Evolutionary conservation across 2,113 vertebrate species (phyloP).

Genomic region (Oncorhynchus keta): DNA sequence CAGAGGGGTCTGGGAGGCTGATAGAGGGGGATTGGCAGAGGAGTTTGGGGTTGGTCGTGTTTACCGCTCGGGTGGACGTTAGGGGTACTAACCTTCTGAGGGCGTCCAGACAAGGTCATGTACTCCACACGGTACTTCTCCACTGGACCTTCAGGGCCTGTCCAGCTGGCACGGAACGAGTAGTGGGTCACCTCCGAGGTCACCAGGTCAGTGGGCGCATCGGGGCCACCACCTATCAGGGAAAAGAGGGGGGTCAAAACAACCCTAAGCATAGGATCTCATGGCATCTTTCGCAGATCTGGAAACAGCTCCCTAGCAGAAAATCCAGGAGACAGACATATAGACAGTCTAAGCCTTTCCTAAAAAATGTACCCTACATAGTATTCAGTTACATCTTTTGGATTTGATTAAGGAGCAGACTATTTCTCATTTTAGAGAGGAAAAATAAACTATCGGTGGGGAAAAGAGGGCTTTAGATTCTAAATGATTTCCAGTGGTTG

Average conservation of each 20-base stretch:
- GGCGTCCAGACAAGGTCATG: slow-evolving; percentile 77
- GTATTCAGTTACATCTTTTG: slow-evolving; percentile 27
- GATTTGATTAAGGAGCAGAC: slow-evolving; percentile 38
- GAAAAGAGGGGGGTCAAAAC: background rate
- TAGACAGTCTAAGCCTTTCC: background rate
- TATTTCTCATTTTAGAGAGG: slow-evolving; percentile 11
- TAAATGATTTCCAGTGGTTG: slow-evolving; percentile 22
- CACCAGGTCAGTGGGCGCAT: slow-evolving; percentile 83
- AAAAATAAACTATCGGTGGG: slow-evolving; percentile 8
- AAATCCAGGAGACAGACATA: background rate
- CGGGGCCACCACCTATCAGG: slow-evolving; percentile 57
- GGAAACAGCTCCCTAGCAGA: too few species aligned
- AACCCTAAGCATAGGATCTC: background rate
- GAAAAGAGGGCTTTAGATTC: slow-evolving; percentile 25
- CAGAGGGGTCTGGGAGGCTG: background rate
- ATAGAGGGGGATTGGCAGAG: too few species aligned
- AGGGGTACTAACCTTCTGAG: slow-evolving; percentile 77
- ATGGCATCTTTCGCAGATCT: background rate
- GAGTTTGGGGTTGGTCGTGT: background rate
- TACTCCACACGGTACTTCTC: slow-evolving; percentile 93
- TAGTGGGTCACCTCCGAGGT: slow-evolving; percentile 90
- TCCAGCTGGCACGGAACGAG: slow-evolving; percentile 91
- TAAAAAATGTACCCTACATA: slow-evolving; percentile 4
- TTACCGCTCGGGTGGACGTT: background rate
- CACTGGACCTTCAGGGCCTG: slow-evolving; percentile 81